Percentiles rank a stretch among this genome's conserved stretches.
These are phyloP conservation scores for Oxyteleia sp. DNA, from an alignment of 2,888 invertebrate genomes.

Conservation along the genomic window DNA sequence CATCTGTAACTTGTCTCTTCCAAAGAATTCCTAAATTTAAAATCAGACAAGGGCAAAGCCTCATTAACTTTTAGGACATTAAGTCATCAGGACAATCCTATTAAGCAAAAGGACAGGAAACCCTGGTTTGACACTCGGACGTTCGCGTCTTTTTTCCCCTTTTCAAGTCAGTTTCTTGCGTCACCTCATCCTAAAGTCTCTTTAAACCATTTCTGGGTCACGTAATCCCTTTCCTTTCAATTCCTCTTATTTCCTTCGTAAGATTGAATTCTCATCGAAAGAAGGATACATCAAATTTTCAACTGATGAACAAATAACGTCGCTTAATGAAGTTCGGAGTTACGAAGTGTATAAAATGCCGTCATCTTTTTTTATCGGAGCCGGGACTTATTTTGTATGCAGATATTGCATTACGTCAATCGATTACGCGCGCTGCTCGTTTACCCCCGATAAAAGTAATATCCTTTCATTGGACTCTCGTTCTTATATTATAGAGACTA, in stretches of 20 bases:
- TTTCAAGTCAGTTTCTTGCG: slow-evolving; percentile 32
- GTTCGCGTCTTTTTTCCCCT: slow-evolving; percentile 5
- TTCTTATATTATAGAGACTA: slow-evolving; percentile 58
- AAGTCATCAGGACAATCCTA: slow-evolving; percentile 2
- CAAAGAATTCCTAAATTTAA: neutral
- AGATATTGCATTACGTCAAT: slow-evolving; percentile 59
- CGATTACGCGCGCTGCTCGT: slow-evolving; percentile 49
- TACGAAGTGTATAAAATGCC: no score
- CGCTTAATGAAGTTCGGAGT: no score
- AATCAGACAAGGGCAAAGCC: neutral
- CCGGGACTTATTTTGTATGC: slow-evolving; percentile 44
- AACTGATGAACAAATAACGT: no score
- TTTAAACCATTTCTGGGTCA: no score
- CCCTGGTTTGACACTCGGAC: slow-evolving; percentile 19
- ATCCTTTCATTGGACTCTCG: slow-evolving; percentile 52
- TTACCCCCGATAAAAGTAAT: slow-evolving; percentile 62
- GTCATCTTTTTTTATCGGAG: neutral
- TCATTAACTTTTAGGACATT: neutral
- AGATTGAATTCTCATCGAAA: no score
- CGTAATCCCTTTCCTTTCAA: no score
- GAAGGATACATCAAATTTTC: no score
- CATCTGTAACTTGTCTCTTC: neutral
- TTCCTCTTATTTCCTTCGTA: no score
- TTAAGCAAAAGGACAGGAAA: neutral
- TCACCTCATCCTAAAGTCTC: slow-evolving; percentile 18